Evolutionary conservation across 2,797 vertebrate species (phyloP).

Genomic region (Chiroxiphia lanceolata): DNA sequence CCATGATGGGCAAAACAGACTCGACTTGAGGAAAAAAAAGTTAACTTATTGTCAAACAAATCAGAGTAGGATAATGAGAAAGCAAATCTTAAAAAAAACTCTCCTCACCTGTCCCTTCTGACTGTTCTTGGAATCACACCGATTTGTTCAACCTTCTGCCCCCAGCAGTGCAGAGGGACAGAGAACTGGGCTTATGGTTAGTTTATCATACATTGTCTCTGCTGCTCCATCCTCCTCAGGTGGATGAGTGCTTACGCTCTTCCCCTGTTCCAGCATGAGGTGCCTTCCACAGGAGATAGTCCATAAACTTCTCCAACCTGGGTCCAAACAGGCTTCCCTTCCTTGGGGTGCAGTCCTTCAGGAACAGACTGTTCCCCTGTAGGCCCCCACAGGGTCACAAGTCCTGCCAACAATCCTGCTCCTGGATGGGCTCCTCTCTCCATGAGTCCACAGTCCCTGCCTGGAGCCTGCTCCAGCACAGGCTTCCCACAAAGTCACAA

Average conservation of each 20-base stretch:
- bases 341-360: too few relatives aligned
- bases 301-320: neutral
- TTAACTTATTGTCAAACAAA: neutral
- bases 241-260: neutral
- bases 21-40: neutral
- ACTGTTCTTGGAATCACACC: too few relatives aligned
- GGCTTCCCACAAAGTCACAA: neutral
- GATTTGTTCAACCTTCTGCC: neutral
- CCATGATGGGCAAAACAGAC: neutral
- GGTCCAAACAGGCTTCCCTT: neutral
- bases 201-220: neutral
- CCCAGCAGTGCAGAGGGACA: neutral
- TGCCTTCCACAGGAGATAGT: neutral
- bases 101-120: neutral
- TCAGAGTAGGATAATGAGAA: neutral
- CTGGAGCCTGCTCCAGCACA: rapidly evolving
- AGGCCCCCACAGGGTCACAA: rapidly evolving
- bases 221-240: neutral
- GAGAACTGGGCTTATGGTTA: neutral
- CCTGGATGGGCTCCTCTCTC: neutral
- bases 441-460: neutral
- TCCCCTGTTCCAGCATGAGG: rapidly evolving
- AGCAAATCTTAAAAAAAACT: neutral
- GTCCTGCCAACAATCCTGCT: neutral
- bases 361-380: rapidly evolving